These are phyloP conservation scores for Caenorhabditis uteleia DNA, from an alignment of 2,888 invertebrate species.

Conservation along the genomic window DNA sequence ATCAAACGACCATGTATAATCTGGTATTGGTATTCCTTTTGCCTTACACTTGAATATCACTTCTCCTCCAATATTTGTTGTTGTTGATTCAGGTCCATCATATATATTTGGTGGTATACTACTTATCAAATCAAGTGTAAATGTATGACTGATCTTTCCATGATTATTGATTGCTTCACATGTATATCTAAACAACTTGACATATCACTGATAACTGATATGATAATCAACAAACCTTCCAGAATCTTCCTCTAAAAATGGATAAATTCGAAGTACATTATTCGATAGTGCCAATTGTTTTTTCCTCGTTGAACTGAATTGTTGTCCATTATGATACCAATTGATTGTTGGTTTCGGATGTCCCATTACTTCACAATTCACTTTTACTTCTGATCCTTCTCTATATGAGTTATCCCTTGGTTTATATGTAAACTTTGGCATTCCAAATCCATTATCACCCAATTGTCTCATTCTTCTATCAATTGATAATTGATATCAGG, in stretches of 20 bases:
- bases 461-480: slow-evolving; percentile 23
- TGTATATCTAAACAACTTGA: slow-evolving; percentile 60
- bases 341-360: slow-evolving; percentile 38
- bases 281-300: slow-evolving; percentile 49
- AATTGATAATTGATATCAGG: not conserved
- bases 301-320: slow-evolving; percentile 55
- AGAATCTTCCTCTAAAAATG: slow-evolving; percentile 65
- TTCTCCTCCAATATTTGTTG: slow-evolving; percentile 72
- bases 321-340: slow-evolving; percentile 43
- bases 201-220: not conserved
- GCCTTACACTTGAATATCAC: slow-evolving; percentile 81
- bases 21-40: slow-evolving; percentile 83
- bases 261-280: slow-evolving; percentile 65
- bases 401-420: slow-evolving; percentile 41
- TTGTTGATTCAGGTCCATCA: slow-evolving; percentile 52
- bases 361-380: slow-evolving; percentile 50
- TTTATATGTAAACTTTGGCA: slow-evolving; percentile 43
- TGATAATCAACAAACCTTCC: slow-evolving; percentile 46
- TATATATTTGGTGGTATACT: slow-evolving; percentile 60
- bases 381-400: slow-evolving; percentile 45
- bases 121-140: slow-evolving; percentile 42
- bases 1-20: slow-evolving; percentile 87
- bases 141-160: slow-evolving; percentile 51
- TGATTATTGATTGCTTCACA: slow-evolving; percentile 69
- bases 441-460: slow-evolving; percentile 4